Percentiles rank a stretch among this genome's conserved stretches.
phyloP scores from a whole-genome alignment of 2,797 vertebrate species.

The Macropodus opercularis region DNA sequence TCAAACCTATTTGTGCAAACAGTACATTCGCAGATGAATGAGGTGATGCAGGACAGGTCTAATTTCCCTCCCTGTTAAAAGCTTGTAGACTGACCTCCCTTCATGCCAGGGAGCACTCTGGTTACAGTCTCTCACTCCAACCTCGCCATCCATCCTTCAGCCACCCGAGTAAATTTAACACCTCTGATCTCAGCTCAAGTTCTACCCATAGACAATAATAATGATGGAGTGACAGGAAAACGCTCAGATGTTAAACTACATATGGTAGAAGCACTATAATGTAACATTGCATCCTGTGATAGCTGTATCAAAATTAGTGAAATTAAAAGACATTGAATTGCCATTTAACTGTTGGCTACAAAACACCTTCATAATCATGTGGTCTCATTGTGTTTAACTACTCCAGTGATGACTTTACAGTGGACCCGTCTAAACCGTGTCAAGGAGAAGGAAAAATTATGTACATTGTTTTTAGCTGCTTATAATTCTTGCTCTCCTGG shows the following conservation, averaged over 20 bases:
- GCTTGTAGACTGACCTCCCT: constrained; percentile 68
- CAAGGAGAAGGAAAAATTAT: constrained; percentile 28
- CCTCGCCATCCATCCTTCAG: constrained; percentile 67
- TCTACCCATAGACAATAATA: constrained; percentile 57
- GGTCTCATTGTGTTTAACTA: constrained; percentile 37
- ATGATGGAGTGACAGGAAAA: constrained; percentile 45
- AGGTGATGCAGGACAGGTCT: constrained; percentile 63
- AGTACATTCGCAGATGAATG: constrained; percentile 68
- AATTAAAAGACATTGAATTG: constrained; percentile 34
- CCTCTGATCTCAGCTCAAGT: constrained; percentile 67
- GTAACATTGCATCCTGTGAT: constrained; percentile 49
- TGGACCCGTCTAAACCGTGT: constrained; percentile 30
- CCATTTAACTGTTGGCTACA: constrained; percentile 39
- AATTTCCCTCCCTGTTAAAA: constrained; percentile 67
- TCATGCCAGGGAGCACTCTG: constrained; percentile 58
- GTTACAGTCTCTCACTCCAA: constrained; percentile 73
- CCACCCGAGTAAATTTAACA: constrained; percentile 69
- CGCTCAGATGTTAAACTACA: constrained; percentile 50
- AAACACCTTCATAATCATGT: constrained; percentile 46
- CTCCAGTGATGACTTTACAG: constrained; percentile 23
- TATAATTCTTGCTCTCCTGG: constrained; percentile 41
- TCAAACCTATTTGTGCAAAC: constrained; percentile 67
- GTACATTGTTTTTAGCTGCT: constrained; percentile 39
- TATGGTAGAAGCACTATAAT: constrained; percentile 41
- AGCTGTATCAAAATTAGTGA: constrained; percentile 34